These are phyloP conservation scores for Cairina moschata DNA, from an alignment of 2,113 vertebrate genomes.

Conservation along the genomic window DNA sequence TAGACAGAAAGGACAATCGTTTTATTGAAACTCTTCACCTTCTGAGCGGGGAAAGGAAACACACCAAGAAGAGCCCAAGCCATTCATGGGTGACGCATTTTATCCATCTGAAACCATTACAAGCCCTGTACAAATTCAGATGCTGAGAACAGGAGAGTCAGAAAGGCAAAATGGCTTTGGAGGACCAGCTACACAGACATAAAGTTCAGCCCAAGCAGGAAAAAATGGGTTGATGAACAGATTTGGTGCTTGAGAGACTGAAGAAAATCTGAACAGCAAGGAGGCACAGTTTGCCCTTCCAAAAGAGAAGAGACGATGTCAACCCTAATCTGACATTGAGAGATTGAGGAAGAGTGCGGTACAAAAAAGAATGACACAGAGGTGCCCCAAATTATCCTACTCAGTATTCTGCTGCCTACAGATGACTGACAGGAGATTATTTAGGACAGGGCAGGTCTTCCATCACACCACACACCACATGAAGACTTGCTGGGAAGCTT, in stretches of 20 bases:
- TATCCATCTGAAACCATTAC: background rate
- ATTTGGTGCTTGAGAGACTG: background rate
- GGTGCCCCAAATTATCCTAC: background rate
- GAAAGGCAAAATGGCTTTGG: background rate
- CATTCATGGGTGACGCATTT: background rate
- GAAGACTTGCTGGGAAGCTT: background rate
- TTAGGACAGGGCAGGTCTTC: background rate
- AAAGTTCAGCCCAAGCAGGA: background rate
- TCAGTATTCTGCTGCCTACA: background rate
- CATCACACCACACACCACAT: too few relatives aligned
- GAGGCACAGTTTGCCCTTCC: background rate
- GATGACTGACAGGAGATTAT: background rate
- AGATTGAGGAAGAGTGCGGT: background rate
- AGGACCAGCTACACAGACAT: background rate
- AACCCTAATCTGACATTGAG: background rate
- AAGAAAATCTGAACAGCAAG: background rate
- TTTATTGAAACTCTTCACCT: constrained; percentile 42
- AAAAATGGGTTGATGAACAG: background rate
- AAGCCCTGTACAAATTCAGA: background rate
- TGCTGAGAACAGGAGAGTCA: background rate
- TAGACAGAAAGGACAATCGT: background rate
- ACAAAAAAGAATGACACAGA: background rate
- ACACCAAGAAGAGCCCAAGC: background rate
- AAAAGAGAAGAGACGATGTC: background rate
- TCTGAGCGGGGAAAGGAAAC: background rate